A percentile compares a stretch with the other conserved stretches of the same genome.
Conservation (phyloP, 2,113 vertebrate genomes). For the Aphyosemion australe region DNA sequence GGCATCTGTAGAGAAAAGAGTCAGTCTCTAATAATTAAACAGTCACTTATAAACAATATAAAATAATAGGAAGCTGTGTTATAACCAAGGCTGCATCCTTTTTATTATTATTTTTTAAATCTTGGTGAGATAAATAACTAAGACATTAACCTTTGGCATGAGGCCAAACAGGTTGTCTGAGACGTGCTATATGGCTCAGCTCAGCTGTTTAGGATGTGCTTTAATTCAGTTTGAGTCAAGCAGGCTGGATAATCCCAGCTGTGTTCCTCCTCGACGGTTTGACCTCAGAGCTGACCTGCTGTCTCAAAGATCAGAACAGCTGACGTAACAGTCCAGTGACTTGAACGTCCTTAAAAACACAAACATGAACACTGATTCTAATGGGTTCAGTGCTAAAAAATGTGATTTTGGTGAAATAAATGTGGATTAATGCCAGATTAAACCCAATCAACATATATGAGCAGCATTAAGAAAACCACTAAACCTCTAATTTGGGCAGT, state of each 20-base stretch:
- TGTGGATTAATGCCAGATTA: no score
- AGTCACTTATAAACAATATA: no score
- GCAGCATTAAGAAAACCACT: background rate
- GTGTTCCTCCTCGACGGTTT: slow-evolving; percentile 12
- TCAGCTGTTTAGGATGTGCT: slow-evolving; percentile 18
- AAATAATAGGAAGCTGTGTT: no score
- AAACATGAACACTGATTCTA: background rate
- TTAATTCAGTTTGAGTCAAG: slow-evolving; percentile 14
- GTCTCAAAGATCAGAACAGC: slow-evolving; percentile 21
- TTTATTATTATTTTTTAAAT: no score
- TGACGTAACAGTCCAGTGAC: slow-evolving; percentile 9
- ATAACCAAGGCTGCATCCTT: no score
- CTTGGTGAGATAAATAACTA: background rate
- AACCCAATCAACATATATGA: background rate
- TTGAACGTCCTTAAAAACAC: background rate
- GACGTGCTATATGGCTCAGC: background rate
- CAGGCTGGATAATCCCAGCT: slow-evolving; percentile 38
- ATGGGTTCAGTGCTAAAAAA: background rate
- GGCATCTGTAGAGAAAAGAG: no score
- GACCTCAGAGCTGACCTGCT: slow-evolving; percentile 27
- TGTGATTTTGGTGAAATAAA: no score
- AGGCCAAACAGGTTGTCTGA: background rate
- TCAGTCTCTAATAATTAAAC: no score
- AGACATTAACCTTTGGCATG: background rate
- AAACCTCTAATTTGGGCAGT: no score